Evolutionary conservation across 2,888 invertebrate species (phyloP), one percentile per base, ranked within the genome.

Genomic region (Marronus borbonicus): DNA sequence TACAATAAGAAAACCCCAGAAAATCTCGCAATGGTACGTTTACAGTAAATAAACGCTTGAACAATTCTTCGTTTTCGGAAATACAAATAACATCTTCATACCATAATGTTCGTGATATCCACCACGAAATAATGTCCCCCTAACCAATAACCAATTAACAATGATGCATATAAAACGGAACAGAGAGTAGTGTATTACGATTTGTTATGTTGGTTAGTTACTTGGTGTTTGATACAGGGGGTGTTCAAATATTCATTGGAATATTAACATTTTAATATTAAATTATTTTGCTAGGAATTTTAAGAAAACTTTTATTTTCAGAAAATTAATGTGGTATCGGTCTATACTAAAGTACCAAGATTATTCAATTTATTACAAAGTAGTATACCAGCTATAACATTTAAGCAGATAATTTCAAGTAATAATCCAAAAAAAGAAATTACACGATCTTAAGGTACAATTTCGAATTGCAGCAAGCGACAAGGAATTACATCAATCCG

Each of bases 401-500:
- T 36, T 10, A 65, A 65, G 17, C 39, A 39, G 17, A 39, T 65
- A 36, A n/a, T 36, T 4, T 39, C 65, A 17, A 39, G 65, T 65
- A 65, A 65, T 49, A 44, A 14, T 17, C 1, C 86, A 89, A 44
- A 50, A n/a, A 50, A 69, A 50, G 39, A 44, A 8, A 17, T 39
- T 64, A 24, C 44, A 75, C 52, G 12, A 62, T 58, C 12, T 52
- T 52, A n/a, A n/a, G 52, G 1, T 52, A 17, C n/a, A 52, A 4
- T 52, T 52, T 52, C 5, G n/a, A n/a, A 52, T 20, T 77, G 3
- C 70, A 85, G 84, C 80, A 60, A 78, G 81, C 76, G 31, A 44
- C 36, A 81, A 84, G 31, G 78, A 85, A 52, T 82, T 89, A 10
- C 83, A 85, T 60, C 77, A 84, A 20, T 86, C 87, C 4, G 88